Base-by-base conservation (phyloP, 2,888 invertebrate genomes). In the Watsonalla binaria region DNA sequence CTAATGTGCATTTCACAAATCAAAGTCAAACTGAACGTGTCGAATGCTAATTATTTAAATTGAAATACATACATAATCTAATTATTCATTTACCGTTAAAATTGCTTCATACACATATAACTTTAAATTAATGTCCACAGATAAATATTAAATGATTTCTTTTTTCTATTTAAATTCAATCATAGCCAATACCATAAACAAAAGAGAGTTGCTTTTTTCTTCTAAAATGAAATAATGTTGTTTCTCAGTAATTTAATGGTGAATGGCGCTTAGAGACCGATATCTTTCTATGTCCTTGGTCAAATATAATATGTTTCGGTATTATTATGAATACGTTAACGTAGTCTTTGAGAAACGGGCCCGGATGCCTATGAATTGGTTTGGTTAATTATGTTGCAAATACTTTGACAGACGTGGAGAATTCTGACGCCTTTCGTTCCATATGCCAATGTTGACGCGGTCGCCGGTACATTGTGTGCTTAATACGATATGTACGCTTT, bases 381-480 rank as follows among this genome's bases (percentile, higher is more conserved):
- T 49, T 9, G 39, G 49, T 49, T 15, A 37, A 78, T 84, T 84
- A 80, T 84, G 68, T 83, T 85, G 80, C 78, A 81, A 86, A 86
- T 83, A 60, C 55, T 62, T 59, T 81, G 86, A 84, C 87, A 86
- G 73, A 73, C 86, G 84, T 87, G 79, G 62, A 82, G 63, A 86
- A 86, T 86, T 76, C 62, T 82, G 84, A 86, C 76, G 70, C 66
- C 63, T 83, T 84, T 85, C 77, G 86, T 87, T 86, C 78, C 82
- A 63, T 74, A 55, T 72, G 71, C 74, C 80, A 76, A 58, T 76
- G 69, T 72, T 74, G 71, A 74, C 70, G 72, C 59, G 57, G 65
- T 63, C 66, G 61, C 52, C 49, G 11, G 4, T 55, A 65, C 64
- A 76, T 80, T 81, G 78, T 81, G 62, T 54, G 50, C 59, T 24